Evolutionary conservation across 2,888 invertebrate genomes (phyloP).

Genomic region (Liposcelis brunnea): DNA sequence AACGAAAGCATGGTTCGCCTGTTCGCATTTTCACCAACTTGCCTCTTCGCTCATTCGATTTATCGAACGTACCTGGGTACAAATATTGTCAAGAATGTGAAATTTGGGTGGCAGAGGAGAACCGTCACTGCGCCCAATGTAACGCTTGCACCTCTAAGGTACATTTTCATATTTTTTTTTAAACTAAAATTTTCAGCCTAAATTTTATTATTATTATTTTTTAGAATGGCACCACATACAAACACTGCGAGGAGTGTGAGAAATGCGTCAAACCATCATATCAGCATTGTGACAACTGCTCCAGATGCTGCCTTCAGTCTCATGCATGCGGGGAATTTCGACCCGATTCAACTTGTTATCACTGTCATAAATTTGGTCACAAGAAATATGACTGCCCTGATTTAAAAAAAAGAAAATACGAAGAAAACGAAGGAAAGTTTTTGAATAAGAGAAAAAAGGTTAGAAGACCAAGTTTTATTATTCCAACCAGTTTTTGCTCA

Average conservation of each 20-base stretch:
- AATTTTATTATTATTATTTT: slow-evolving; percentile 5
- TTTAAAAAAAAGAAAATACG: neutral
- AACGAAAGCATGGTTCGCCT: slow-evolving; percentile 27
- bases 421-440: neutral
- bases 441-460: neutral
- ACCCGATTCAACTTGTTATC: slow-evolving; percentile 1
- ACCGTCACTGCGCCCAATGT: slow-evolving; percentile 27
- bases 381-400: slow-evolving; percentile 2
- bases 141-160: slow-evolving; percentile 29
- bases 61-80: slow-evolving; percentile 27
- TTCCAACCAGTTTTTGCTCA: too few species aligned
- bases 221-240: slow-evolving; percentile 28
- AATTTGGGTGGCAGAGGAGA: slow-evolving; percentile 25
- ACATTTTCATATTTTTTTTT: too few species aligned
- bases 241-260: slow-evolving; percentile 27
- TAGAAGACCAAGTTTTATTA: too few species aligned
- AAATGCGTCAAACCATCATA: slow-evolving; percentile 29
- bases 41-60: slow-evolving; percentile 19
- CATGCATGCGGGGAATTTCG: slow-evolving; percentile 16
- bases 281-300: slow-evolving; percentile 26
- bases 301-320: slow-evolving; percentile 21
- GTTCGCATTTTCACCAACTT: slow-evolving; percentile 31
- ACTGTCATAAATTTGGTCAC: slow-evolving; percentile 2
- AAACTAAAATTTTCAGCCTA: neutral
- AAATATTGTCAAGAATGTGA: slow-evolving; percentile 26